Evolutionary conservation across 2,888 invertebrate genomes (phyloP), one percentile per base, ranked within the genome.

Genomic region (Ceramica pisi): DNA sequence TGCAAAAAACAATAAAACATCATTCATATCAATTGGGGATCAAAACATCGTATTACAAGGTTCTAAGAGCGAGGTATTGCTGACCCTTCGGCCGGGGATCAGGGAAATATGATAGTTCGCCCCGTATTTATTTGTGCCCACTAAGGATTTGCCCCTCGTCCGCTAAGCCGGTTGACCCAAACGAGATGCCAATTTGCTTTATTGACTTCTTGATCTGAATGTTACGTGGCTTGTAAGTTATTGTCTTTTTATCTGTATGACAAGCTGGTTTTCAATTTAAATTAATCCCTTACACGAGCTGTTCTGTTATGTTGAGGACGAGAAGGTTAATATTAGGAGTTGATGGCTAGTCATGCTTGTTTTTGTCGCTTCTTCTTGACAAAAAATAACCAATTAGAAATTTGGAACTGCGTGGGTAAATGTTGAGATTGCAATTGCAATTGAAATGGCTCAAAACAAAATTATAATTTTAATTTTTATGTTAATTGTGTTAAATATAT

Each of bases 41-140:
- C 77, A 84, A 81, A 85, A 87, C 82, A 88, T 76, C 87, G 90
- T 87, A 91, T 92, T 92, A 92, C 83, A 86, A 82, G 81, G 73
- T 80, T 81, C 44, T 68, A 76, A 61, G 68, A 64, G 62, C 90
- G 88, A 87, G 87, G 79, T 83, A 88, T 87, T 88, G 87, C 93
- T 95, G 96, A 96, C 96, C 96, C 95, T 92, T 92, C 90, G 88
- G 92, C 93, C 92, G 83, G 89, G 94, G 95, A 95, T 95, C 93
- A 95, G 86, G 90, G 91, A 94, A 95, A 94, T 94, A 94, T 94
- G 94, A 95, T 94, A 92, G 91, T 89, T 89, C 72, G 90, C 88
- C 84, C 87, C 93, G 93, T 92, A 94, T 94, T 95, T 95, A 95
- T 95, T 95, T 95, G 93, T 95, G 95, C 91, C 90, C 92, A 92